Evolutionary conservation across 2,888 invertebrate genomes (phyloP), one percentile per base, ranked within the genome.

Genomic region (Eupelmus urozonus): DNA sequence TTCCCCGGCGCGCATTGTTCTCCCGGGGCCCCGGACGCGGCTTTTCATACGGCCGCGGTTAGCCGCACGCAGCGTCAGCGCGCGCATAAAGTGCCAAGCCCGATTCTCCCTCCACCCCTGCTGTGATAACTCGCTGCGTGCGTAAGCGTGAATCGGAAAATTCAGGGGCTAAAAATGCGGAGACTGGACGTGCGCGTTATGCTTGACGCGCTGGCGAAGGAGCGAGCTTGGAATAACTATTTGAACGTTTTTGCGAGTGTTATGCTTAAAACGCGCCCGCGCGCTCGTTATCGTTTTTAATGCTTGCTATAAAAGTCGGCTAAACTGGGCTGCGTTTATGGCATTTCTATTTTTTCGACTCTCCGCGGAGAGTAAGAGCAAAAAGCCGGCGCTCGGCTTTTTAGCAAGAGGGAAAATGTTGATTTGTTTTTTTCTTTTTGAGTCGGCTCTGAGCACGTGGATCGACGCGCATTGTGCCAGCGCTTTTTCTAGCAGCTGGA

Each of bases 1-100:
- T 82, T 83, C 82, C 84, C 82, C 82, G 81, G 82, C 81, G 65
- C 70, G 76, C 81, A 51, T 67, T 71, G 76, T 72, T 63, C 53
- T n/a, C n/a, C n/a, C n/a, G n/a, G n/a, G n/a, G n/a, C n/a, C n/a
- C n/a, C 20, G 20, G 3, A 53, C 53, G 53, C 59, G 53, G 69
- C 69, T 73, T 74, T 79, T 74, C 79, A 60, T 45, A 2, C 53
- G 5, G 25, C 25, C 49, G 34, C 49, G 59, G 27, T 69, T 29
- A 5, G 42, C 55, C 45, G 9, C 27, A 42, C 73, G 62, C 62
- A 62, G 40, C n/a, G 62, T 62, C 62, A 42, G 42, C 62, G 62
- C 29, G n/a, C 18, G 11, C 20, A 34, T 62, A 40, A 53, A 5
- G n/a, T 40, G 34, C 34, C 25, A 62, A 62, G 62, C 23, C 45